These are phyloP conservation scores for Carpatolechia fugitivella DNA, from an alignment of 2,888 invertebrate genomes.

Conservation along the genomic window DNA sequence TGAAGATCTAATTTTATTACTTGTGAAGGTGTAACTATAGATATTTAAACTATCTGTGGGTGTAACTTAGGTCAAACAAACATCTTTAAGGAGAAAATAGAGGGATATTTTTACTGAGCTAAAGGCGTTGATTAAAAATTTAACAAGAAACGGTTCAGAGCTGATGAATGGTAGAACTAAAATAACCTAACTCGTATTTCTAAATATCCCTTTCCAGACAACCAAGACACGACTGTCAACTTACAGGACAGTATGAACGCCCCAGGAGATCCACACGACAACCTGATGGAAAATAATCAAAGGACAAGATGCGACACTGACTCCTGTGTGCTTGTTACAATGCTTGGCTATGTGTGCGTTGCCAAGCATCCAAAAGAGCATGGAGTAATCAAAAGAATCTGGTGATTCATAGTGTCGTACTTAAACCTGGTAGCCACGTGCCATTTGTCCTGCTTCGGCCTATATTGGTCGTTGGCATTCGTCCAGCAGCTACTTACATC, in stretches of 20 bases:
- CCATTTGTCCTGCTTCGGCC: constrained; percentile 17
- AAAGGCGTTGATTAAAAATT: too few relatives aligned
- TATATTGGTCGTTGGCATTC: constrained; percentile 30
- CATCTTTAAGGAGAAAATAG: too few relatives aligned
- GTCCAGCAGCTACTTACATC: constrained; percentile 30
- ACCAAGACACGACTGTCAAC: background rate
- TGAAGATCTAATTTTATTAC: too few relatives aligned
- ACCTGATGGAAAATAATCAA: background rate
- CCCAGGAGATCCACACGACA: background rate
- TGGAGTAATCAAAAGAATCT: background rate
- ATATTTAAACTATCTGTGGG: too few relatives aligned
- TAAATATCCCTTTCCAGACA: background rate
- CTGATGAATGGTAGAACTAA: too few relatives aligned
- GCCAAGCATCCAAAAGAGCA: too few relatives aligned
- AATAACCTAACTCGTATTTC: too few relatives aligned
- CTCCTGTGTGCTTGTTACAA: background rate
- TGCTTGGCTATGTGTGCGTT: background rate
- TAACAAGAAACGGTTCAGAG: too few relatives aligned
- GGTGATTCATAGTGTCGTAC: background rate
- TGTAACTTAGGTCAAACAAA: too few relatives aligned
- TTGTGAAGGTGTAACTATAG: too few relatives aligned
- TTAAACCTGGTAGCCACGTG: constrained; percentile 8
- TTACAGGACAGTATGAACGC: background rate
- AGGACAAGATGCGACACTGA: background rate
- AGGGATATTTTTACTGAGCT: too few relatives aligned